Base-by-base conservation (phyloP, 2,797 vertebrate species). In the Sebastes oblongus region DNA sequence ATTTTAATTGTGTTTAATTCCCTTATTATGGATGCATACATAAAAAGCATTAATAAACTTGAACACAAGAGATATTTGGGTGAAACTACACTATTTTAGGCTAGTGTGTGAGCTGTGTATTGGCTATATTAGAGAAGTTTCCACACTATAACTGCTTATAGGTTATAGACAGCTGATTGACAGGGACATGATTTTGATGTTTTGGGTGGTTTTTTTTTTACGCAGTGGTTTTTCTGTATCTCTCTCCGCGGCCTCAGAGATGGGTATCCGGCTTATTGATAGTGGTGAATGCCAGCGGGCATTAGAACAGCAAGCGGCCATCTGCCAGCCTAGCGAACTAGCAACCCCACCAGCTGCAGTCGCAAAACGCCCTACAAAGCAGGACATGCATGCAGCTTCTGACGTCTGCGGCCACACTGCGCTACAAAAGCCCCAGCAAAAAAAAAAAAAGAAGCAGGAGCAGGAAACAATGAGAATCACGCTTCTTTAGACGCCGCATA, bases 301-400 rank as follows among this genome's bases (percentile, higher is more conserved):
- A 96, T 96, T 95, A 94, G 93, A 95, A 95, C 95, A 95, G 95
- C 94, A 84, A 95, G 95, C 96, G 95, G 95, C 96, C 96, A 96
- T 96, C 96, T 96, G 96, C 93, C 96, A 96, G 95, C 94, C 94
- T 86, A 91, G 93, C 91, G 93, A 95, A 95, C 94, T 92, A 95
- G 95, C 93, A 92, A 93, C 91, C 95, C 95, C 94, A 96, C 94
- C 95, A 96, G 95, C 96, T 96, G 95, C 96, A 96, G 96, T 96
- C 96, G 95, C 96, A 96, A 95, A 96, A 96, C 96, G 96, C 96
- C 95, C 95, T 95, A 96, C 95, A 96, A 95, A 96, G 96, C 96
- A 96, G 95, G 96, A 96, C 96, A 96, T 96, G 96, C 95, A 95
- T 95, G 95, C 96, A 96, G 96, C 96, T 96, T 96, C 96, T 96